A percentile compares a stretch with the other conserved stretches of the same genome.
Conservation (phyloP, 2,888 invertebrate genomes). For the Tenthredo scrophulariae region DNA sequence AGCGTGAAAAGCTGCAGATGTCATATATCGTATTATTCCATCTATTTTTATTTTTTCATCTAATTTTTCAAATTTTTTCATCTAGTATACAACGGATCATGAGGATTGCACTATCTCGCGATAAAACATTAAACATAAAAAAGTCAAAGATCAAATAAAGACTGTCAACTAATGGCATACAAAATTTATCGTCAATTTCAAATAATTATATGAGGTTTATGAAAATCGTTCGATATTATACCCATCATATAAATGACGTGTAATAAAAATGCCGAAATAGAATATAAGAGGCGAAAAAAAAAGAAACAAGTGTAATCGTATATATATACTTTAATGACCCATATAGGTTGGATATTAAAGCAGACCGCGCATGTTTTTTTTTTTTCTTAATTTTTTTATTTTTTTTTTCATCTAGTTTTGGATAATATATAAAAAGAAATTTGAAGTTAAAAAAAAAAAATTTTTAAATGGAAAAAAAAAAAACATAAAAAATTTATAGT, state of each 20-base stretch:
- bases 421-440: neutral
- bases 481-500: neutral
- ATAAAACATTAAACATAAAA: no score
- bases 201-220: neutral
- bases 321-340: neutral
- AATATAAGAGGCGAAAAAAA: conserved; percentile 41
- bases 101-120: no score
- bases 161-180: no score
- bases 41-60: neutral
- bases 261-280: no score
- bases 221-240: no score
- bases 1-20: neutral
- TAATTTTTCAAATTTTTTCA: neutral
- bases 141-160: no score
- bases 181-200: no score
- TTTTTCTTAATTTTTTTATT: neutral
- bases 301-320: conserved; percentile 25
- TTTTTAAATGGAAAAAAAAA: no score
- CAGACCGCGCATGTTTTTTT: neutral
- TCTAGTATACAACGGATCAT: neutral
- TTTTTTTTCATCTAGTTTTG: neutral
- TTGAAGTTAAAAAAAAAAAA: conserved; percentile 42
- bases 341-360: neutral
- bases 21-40: neutral
- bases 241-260: no score